Percentiles rank a stretch among this genome's conserved stretches.
Conservation (phyloP, 2,113 vertebrate species). For the Damaliscus lunatus region DNA sequence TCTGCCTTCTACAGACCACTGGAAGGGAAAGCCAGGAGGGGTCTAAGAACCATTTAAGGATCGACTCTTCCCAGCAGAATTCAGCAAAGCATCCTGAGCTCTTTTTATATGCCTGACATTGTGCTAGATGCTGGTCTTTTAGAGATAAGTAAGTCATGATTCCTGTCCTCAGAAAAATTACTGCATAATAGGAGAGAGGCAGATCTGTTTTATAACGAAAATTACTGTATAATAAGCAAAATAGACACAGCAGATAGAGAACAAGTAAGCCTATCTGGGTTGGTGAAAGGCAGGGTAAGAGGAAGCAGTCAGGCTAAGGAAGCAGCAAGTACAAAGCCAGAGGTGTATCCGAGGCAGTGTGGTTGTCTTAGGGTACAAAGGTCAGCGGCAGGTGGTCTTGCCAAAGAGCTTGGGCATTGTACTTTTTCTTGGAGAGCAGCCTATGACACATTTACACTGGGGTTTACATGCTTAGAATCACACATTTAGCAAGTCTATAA, state of each 20-base stretch:
- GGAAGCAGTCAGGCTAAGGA: not conserved
- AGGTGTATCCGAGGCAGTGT: not conserved
- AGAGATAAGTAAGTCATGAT: not conserved
- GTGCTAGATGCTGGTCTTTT: not conserved
- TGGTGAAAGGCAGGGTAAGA: not conserved
- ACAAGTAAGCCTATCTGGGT: not conserved
- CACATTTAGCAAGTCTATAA: not conserved
- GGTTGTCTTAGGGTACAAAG: not conserved
- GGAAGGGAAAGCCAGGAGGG: not conserved
- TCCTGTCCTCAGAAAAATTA: not conserved
- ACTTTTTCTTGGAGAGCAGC: not conserved
- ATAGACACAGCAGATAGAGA: not conserved
- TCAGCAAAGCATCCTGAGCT: not conserved
- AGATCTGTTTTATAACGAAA: not conserved
- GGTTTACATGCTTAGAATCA: not conserved
- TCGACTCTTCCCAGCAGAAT: not conserved
- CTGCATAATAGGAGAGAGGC: not conserved
- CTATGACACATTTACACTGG: not conserved
- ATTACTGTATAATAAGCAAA: not conserved
- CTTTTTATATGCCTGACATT: not conserved
- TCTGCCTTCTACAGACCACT: not conserved
- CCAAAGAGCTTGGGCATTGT: not conserved
- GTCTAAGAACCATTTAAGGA: not conserved
- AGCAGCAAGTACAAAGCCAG: not conserved
- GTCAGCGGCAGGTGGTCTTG: not conserved